phyloP scores from a whole-genome alignment of 2,113 vertebrate species.

The Pipa parva region DNA sequence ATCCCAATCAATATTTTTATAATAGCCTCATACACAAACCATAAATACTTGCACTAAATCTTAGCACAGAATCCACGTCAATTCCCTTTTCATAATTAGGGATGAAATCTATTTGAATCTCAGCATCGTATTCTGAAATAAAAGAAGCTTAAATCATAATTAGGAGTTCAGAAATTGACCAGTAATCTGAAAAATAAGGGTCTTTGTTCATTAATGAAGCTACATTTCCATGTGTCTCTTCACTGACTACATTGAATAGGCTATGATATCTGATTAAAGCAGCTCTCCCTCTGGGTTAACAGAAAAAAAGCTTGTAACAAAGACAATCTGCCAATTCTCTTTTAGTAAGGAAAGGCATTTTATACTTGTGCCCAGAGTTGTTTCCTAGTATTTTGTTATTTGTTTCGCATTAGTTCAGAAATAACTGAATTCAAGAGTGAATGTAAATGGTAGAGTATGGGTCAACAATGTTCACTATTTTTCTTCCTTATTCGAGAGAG shows the following conservation, averaged over 20 bases:
- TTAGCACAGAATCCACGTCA: conserved; percentile 35
- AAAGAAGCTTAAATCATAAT: conserved; percentile 47
- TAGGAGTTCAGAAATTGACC: conserved; percentile 46
- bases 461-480: no score
- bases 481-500: no score
- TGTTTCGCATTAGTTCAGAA: no score
- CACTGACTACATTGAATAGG: conserved; percentile 55
- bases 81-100: conserved; percentile 48
- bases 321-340: conserved; percentile 37
- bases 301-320: conserved; percentile 22
- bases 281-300: conserved; percentile 46
- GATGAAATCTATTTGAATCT: conserved; percentile 44
- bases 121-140: conserved; percentile 49
- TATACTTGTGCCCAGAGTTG: neutral
- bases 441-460: no score
- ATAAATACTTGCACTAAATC: neutral
- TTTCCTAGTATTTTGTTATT: neutral
- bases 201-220: conserved; percentile 57
- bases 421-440: no score
- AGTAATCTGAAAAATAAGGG: conserved; percentile 48
- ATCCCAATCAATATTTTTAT: neutral
- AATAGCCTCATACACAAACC: neutral
- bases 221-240: conserved; percentile 53
- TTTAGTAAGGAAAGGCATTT: conserved; percentile 24
- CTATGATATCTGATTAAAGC: conserved; percentile 52